Conservation (phyloP, 2,888 invertebrate species). For the Euclidia mi region DNA sequence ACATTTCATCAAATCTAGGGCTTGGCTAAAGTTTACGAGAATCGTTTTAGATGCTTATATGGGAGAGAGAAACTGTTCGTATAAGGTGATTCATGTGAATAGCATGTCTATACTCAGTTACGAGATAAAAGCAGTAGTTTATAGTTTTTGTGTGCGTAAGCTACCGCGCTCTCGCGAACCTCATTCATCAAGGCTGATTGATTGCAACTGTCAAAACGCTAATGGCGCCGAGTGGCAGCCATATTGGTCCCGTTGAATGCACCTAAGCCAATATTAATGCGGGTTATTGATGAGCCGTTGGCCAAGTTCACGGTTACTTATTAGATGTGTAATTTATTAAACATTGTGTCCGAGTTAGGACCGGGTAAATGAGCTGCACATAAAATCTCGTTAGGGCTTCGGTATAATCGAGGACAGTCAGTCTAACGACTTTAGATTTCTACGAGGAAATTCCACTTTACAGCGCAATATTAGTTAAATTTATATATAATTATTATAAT, state of each 20-base stretch:
- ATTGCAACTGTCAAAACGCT: slow-evolving; percentile 88
- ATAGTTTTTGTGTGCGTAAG: slow-evolving; percentile 53
- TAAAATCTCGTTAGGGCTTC: slow-evolving; percentile 65
- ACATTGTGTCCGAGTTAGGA: slow-evolving; percentile 71
- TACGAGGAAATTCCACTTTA: no score
- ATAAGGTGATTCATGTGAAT: slow-evolving; percentile 41
- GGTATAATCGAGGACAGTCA: slow-evolving; percentile 40
- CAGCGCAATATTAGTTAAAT: no score
- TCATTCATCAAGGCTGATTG: slow-evolving; percentile 88
- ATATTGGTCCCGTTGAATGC: slow-evolving; percentile 80
- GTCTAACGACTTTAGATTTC: background rate
- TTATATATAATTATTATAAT: no score
- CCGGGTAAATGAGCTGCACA: slow-evolving; percentile 69
- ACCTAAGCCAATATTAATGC: slow-evolving; percentile 85
- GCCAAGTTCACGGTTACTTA: slow-evolving; percentile 85
- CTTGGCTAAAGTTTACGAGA: slow-evolving; percentile 19
- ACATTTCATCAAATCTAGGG: background rate
- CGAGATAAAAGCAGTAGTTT: slow-evolving; percentile 49
- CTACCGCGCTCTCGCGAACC: slow-evolving; percentile 81
- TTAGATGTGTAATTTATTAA: slow-evolving; percentile 81
- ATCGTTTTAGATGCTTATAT: slow-evolving; percentile 14
- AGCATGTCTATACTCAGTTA: slow-evolving; percentile 47
- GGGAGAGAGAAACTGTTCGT: slow-evolving; percentile 17
- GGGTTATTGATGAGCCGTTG: slow-evolving; percentile 82
- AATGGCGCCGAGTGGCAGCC: slow-evolving; percentile 86